Evolutionary conservation across 2,797 vertebrate species (phyloP).

Genomic region (Gymnodraco acuticeps): DNA sequence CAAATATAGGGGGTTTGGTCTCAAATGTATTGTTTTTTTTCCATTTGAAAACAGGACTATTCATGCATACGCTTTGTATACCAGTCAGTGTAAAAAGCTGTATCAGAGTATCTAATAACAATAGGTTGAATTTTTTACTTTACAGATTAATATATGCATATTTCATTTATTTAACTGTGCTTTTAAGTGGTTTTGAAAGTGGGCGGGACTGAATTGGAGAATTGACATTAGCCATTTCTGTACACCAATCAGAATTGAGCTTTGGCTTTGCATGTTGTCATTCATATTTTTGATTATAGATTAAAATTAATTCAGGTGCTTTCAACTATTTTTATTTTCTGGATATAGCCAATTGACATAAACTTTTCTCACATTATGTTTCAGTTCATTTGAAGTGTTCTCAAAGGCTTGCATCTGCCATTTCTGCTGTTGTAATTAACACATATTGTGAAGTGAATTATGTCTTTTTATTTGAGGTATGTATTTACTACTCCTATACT

Average conservation of each 20-base stretch:
- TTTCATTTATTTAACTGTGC: not conserved
- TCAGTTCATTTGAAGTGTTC: constrained; percentile 19
- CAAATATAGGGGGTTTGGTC: constrained; percentile 3
- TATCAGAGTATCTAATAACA: not conserved
- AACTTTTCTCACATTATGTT: constrained; percentile 14
- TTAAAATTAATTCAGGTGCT: not conserved
- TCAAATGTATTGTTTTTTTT: not conserved
- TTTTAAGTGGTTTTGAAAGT: not conserved
- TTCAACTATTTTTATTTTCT: not conserved
- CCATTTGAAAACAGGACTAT: constrained; percentile 22
- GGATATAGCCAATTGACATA: too few relatives aligned
- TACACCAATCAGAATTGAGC: not conserved
- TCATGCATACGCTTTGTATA: not conserved
- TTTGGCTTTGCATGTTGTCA: not conserved
- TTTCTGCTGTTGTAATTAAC: not conserved
- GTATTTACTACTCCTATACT: not conserved
- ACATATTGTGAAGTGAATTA: not conserved
- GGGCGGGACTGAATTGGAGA: not conserved
- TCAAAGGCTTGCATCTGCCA: not conserved
- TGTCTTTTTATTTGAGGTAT: not conserved
- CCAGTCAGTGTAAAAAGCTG: constrained; percentile 4
- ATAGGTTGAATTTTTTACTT: too few relatives aligned
- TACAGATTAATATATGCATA: not conserved
- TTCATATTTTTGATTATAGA: not conserved
- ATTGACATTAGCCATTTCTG: not conserved